Evolutionary conservation across 2,888 invertebrate species (phyloP), one percentile per base, ranked within the genome.

Genomic region (Tachystola acroxantha): DNA sequence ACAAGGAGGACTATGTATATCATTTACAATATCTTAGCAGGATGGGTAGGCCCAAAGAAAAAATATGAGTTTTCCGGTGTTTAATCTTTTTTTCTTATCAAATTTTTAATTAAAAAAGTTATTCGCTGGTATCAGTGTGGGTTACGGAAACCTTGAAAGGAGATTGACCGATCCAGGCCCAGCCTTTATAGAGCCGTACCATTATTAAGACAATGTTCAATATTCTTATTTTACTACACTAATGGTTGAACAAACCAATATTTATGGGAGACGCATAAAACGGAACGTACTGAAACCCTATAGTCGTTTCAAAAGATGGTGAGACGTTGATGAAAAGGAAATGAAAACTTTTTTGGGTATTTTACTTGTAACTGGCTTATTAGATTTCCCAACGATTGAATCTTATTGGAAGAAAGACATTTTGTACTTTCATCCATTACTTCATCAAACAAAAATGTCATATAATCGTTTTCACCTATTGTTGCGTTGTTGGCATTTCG

Each of bases 401-500:
- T 32, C 32, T 20, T 40, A 48, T 34, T 48, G 51, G 43, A 51
- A 51, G 34, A 22, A 20, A 36, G 48, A 47, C 37, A 28, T 27
- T 14, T 25, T 48, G 28, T 47, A 35, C 22, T 46, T 42, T 20
- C 42, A 48, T 40, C 46, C 48, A 16, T 34, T 48, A 12, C 37
- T 46, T 35, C 45, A 48, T 34, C 35, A 39, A 5, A 40, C 46
- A 26, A 35, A 40, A 12, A 49, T 51, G 47, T 49, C 45, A 0
- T 51, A 51, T 32, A 44, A 46, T 39, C 31, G 47, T 9, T 49
- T 52, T 33, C 9, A 20, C 9, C 16, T 33, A 25, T 40, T 52
- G 29, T 39, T 49, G 12, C 34, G 41, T 28, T 48, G 47, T 31
- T 52, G 47, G 51, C 49, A 52, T 33, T 52, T 52, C 37, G 40